Conservation (phyloP, 2,888 invertebrate species). For the Lymantria monacha region DNA sequence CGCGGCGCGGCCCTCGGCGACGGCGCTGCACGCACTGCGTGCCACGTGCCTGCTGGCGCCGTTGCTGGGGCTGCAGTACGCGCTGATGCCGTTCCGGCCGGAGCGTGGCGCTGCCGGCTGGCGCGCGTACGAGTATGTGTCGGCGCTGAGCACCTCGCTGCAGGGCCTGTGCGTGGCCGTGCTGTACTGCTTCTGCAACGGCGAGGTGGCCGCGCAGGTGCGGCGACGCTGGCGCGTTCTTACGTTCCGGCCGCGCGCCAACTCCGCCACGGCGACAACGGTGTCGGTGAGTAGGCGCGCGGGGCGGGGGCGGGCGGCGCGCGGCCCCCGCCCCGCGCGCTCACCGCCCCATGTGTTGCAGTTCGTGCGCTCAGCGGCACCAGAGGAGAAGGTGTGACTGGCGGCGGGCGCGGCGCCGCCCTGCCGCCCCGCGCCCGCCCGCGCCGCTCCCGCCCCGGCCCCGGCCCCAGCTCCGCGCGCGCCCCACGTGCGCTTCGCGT, state of each 20-base stretch:
- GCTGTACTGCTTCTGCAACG: slow-evolving; percentile 96
- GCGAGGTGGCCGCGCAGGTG: slow-evolving; percentile 95
- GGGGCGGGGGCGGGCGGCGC: slow-evolving; percentile 8
- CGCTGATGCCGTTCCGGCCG: slow-evolving; percentile 93
- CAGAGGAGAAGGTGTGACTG: slow-evolving; percentile 93
- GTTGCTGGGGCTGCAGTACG: slow-evolving; percentile 93
- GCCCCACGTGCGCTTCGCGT: slow-evolving; percentile 54
- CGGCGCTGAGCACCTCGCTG: slow-evolving; percentile 93
- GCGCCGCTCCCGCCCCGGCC: slow-evolving; percentile 13
- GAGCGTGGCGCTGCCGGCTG: slow-evolving; percentile 87
- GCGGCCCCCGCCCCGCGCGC: background rate
- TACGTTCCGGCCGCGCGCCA: slow-evolving; percentile 89
- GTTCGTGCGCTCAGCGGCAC: slow-evolving; percentile 90
- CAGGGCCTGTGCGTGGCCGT: slow-evolving; percentile 96
- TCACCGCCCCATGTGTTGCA: slow-evolving; percentile 66
- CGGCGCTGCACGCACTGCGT: slow-evolving; percentile 89
- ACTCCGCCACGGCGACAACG: slow-evolving; percentile 92
- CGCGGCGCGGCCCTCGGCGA: slow-evolving; percentile 83
- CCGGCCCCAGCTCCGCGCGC: slow-evolving; percentile 18
- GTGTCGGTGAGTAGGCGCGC: slow-evolving; percentile 88
- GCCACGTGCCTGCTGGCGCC: slow-evolving; percentile 95
- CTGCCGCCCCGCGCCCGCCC: slow-evolving; percentile 30
- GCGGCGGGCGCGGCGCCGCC: slow-evolving; percentile 69
- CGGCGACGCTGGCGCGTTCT: slow-evolving; percentile 93
- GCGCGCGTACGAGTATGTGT: slow-evolving; percentile 90